These are phyloP conservation scores for Aleiodes testaceus DNA, from an alignment of 2,888 invertebrate genomes.

Conservation along the genomic window DNA sequence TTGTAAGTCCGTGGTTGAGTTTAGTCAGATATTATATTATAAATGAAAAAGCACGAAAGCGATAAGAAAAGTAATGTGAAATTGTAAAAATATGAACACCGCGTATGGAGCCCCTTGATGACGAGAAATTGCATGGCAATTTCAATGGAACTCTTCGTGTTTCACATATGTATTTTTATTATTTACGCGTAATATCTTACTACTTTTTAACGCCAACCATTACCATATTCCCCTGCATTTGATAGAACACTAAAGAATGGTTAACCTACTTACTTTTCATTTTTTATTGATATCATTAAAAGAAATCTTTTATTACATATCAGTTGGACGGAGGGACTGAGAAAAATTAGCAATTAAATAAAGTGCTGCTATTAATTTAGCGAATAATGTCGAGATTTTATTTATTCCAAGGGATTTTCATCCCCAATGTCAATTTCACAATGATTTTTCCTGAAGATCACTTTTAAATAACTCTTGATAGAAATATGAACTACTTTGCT, in stretches of 20 bases:
- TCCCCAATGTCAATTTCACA: slow-evolving; percentile 18
- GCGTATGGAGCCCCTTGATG: slow-evolving; percentile 26
- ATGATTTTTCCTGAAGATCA: neutral
- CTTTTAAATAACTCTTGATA: neutral
- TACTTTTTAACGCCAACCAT: slow-evolving; percentile 25
- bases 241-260: slow-evolving; percentile 42
- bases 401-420: no score
- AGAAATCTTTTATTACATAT: no score
- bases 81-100: slow-evolving; percentile 17
- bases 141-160: slow-evolving; percentile 4
- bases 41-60: slow-evolving; percentile 15
- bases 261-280: slow-evolving; percentile 36
- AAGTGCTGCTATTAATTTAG: no score
- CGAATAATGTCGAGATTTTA: no score
- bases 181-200: neutral
- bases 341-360: no score
- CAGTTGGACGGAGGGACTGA: no score
- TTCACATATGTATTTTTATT: slow-evolving; percentile 22
- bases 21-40: slow-evolving; percentile 9
- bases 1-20: slow-evolving; percentile 4
- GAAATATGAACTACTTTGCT: slow-evolving; percentile 53
- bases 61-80: slow-evolving; percentile 12
- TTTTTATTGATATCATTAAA: slow-evolving; percentile 45
- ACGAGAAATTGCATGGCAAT: slow-evolving; percentile 25
- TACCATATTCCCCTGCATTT: slow-evolving; percentile 30